Base-by-base conservation (phyloP, 2,888 invertebrate genomes). In the Limnephilus rhombicus region DNA sequence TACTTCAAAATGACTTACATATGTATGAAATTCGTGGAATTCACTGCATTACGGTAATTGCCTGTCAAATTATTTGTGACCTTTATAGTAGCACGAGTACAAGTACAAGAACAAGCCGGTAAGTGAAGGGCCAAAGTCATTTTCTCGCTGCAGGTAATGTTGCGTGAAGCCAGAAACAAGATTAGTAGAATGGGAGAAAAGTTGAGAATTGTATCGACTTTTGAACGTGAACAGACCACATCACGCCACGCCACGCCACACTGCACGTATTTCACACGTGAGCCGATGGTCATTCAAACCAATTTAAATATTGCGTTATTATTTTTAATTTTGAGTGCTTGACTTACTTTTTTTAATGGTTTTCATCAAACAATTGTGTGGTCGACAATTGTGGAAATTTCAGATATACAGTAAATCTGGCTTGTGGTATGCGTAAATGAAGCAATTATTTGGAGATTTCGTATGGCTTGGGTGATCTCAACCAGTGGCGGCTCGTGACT, bases 151-250 rank as follows among this genome's bases (percentile, higher is more conserved):
- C 86, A 86, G 86, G 86, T 41, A 86, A 86, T 45, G 45, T 86
- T 86, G 86, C 86, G 86, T 86, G 86, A 86, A 86, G 45, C 29
- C 11, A 86, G 86, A 49, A 86, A 86, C 37, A 86, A 41, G 86
- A 45, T 86, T 86, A 45, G 86, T 45, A n/a, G 86, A 49, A 45
- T n/a, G 45, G 29, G 29, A 45, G 86, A 86, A 86, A 85, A 86
- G 41, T 86, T 29, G 49, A 45, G 86, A 86, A 86, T n/a, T 86
- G 11, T 45, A 86, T 86, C 29, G 86, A 86, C 37, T 37, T 85
- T 13, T 45, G 85, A 85, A 85, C 49, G 41, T 45, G 49, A 37
- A 86, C 45, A 86, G 11, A 45, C 13, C 49, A 37, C 15, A 24
- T 3, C 37, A 68, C 83, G 34, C 12, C 83, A 83, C 37, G 83